A percentile compares a stretch with the other conserved stretches of the same genome.
These are phyloP conservation scores for Moxostoma hubbsi DNA, from an alignment of 2,797 vertebrate species.

Conservation along the genomic window DNA sequence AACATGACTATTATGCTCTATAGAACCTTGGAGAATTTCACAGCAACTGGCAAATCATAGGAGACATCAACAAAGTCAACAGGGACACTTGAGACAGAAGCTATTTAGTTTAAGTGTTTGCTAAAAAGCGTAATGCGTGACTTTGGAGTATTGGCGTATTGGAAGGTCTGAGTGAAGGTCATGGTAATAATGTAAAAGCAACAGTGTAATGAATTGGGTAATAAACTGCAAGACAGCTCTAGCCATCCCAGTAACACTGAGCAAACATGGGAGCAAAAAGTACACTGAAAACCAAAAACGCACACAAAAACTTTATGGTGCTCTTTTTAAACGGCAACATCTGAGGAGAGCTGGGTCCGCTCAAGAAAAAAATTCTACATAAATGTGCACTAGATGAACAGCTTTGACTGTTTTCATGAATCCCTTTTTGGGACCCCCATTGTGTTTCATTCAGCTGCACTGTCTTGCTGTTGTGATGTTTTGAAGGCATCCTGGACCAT, in stretches of 20 bases:
- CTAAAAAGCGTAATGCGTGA: slow-evolving; percentile 13
- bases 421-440: no score
- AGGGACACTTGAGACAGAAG: slow-evolving; percentile 10
- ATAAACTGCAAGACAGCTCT: slow-evolving; percentile 20
- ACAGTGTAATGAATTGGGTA: slow-evolving; percentile 32
- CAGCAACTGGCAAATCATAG: neutral
- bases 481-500: no score
- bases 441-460: no score
- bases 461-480: no score
- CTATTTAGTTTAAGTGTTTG: neutral
- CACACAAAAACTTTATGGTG: no score
- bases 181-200: slow-evolving; percentile 7
- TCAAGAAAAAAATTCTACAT: no score
- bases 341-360: no score
- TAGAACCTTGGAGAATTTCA: slow-evolving; percentile 12
- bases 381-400: no score
- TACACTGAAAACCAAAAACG: no score
- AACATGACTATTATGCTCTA: neutral
- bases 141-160: slow-evolving; percentile 15
- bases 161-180: slow-evolving; percentile 14
- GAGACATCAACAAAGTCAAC: slow-evolving; percentile 25
- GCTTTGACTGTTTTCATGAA: no score
- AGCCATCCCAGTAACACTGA: neutral
- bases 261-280: neutral
- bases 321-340: no score